Base-by-base conservation (phyloP, 2,888 invertebrate genomes). In the Archips crataeganus region DNA sequence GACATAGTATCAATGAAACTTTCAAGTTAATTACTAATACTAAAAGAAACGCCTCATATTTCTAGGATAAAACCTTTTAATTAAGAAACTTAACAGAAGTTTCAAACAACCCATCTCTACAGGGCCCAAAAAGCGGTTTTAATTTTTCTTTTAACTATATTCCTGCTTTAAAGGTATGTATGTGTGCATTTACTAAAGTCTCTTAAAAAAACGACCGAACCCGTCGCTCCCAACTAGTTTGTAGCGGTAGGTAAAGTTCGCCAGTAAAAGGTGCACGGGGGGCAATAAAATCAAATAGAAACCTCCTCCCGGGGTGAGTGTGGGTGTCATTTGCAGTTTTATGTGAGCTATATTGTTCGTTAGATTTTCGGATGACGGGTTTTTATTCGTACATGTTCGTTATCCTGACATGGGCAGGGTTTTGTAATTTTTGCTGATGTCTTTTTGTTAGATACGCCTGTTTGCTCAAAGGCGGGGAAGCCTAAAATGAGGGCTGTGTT, bases 241-340 rank as follows among this genome's bases (percentile, higher is more conserved):
- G n/a, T 49, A 49, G n/a, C 49, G n/a, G 49, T 49, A 71, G 71
- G 75, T 77, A 79, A 82, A 85, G 84, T 86, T 84, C 79, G 82
- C 79, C 79, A 78, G 81, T 83, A 82, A 84, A 83, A 84, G 84
- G 81, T 81, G 78, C 80, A 77, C 74, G 80, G 79, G 79, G 79
- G 82, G 86, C 85, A 89, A 88, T 89, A 89, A 89, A 89, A 88
- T 87, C 87, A 88, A 87, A 88, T 86, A 80, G 81, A 83, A 82
- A 77, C 82, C 81, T 77, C 78, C 73, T 76, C 75, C 62, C 68
- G 32, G 39, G 51, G 65, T 59, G 67, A 66, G 74, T 76, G 66
- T 63, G 67, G 69, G 74, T 76, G 77, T 78, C 75, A 72, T 66
- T 75, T 54, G 71, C 69, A 77, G 72, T 73, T 69, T 73, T 73